phyloP scores from a whole-genome alignment of 2,888 invertebrate genomes.

The Carterocephalus palaemon region DNA sequence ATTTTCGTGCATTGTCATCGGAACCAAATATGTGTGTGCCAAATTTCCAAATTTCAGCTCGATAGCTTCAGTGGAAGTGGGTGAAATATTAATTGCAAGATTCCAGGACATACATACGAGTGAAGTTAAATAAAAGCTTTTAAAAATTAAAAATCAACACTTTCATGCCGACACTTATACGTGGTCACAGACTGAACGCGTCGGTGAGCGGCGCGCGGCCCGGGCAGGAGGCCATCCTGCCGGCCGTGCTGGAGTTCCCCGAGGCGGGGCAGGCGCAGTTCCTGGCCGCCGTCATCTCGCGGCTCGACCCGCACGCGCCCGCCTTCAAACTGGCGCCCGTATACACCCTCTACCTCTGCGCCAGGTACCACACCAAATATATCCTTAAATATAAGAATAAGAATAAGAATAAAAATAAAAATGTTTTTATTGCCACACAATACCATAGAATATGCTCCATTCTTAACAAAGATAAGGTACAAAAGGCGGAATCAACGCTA shows the following conservation, averaged over 20 bases:
- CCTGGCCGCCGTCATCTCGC: constrained; percentile 90
- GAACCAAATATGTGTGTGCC: too few species aligned
- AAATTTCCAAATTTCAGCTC: too few species aligned
- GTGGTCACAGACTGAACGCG: constrained; percentile 12
- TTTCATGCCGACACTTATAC: neutral
- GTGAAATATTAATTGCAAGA: too few species aligned
- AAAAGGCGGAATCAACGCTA: too few species aligned
- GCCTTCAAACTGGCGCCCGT: constrained; percentile 98
- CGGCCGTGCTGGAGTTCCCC: constrained; percentile 95
- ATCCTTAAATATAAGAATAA: neutral
- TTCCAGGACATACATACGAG: too few species aligned
- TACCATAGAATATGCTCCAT: too few species aligned
- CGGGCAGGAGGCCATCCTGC: constrained; percentile 93
- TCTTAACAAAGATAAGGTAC: too few species aligned
- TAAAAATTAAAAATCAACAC: neutral
- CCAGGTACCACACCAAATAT: constrained; percentile 78
- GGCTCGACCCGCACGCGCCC: constrained; percentile 91
- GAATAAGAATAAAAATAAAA: too few species aligned
- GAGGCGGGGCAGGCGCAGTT: constrained; percentile 97
- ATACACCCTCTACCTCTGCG: constrained; percentile 96
- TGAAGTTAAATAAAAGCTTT: too few species aligned
- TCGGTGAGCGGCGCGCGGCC: constrained; percentile 55
- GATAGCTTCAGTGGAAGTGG: too few species aligned
- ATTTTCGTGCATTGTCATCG: too few species aligned
- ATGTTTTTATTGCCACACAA: neutral